Base-by-base conservation (phyloP, 1,140 invertebrate genomes). In the Augochlora pura region DNA sequence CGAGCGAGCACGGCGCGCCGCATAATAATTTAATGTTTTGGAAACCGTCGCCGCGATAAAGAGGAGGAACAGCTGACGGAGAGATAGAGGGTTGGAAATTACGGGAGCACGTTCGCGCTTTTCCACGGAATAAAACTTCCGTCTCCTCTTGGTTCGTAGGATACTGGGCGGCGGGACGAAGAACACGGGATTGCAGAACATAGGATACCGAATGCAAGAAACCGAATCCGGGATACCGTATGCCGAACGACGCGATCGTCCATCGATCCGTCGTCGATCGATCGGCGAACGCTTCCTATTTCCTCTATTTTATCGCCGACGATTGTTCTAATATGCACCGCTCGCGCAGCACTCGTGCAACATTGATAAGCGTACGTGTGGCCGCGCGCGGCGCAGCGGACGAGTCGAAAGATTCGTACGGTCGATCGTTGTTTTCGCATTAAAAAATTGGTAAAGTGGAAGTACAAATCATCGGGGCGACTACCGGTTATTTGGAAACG, bases 391-490 rank as follows among this genome's bases (percentile, higher is more conserved):
- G 1, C n/a, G n/a, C n/a, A n/a, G 32, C 42, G 42, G 42, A 46
- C 42, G 42, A 52, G 49, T 38, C 7, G 27, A 57, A 18, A 64
- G 38, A 64, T 23, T 64, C 46, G 60, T 32, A 10, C 39, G 25
- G 27, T 32, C 80, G 57, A 68, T 66, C 68, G 72, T 73, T 81
- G 84, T 80, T 84, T 85, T 84, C 62, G 83, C 85, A 88, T 91
- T 89, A 87, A 91, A 91, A 92, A 91, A 89, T 91, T 90, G 88
- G 83, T 80, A 90, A 90, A 88, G 84, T 89, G 88, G 86, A 91
- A 90, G 87, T 91, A 91, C 88, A 90, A 90, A 90, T 90, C 89
- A 91, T 90, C 83, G 87, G 87, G 86, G 79, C 81, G 86, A 82
- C 68, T 83, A 76, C 82, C 77, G 81, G 86, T 87, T 88, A 88